Conservation (phyloP, 2,797 vertebrate genomes). For the Coracias cyanogaster region DNA sequence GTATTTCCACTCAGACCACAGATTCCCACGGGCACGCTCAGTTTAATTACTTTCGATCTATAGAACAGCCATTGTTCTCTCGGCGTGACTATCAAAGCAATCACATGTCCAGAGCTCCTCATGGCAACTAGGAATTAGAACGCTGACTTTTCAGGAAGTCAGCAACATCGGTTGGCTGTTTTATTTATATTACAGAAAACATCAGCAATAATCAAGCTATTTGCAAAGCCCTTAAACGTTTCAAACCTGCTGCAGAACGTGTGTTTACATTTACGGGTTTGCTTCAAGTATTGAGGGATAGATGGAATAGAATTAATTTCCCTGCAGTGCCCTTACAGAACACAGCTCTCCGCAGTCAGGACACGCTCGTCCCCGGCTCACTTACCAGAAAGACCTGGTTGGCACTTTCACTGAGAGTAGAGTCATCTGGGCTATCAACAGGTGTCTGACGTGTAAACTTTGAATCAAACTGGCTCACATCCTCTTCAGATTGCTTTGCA, state of each 20-base stretch:
- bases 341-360: not conserved
- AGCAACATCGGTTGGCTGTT: not conserved
- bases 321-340: not conserved
- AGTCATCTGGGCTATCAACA: slow-evolving; percentile 99
- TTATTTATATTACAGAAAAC: not conserved
- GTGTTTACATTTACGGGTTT: not conserved
- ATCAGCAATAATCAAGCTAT: not conserved
- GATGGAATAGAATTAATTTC: not conserved
- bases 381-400: slow-evolving; percentile 99
- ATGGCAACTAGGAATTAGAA: not conserved
- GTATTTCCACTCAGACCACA: not conserved
- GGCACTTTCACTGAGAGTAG: slow-evolving; percentile 98
- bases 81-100: not conserved
- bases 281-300: not conserved
- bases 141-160: not conserved
- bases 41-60: not conserved
- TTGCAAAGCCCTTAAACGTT: not conserved
- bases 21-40: not conserved
- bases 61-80: not conserved
- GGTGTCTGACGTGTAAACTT: slow-evolving; percentile 99
- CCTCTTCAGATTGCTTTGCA: slow-evolving; percentile 97
- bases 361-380: not conserved
- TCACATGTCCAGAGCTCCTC: not conserved
- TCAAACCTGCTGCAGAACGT: not conserved
- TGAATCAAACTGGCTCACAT: slow-evolving; percentile 99